A percentile compares a stretch with the other conserved stretches of the same genome.
These are phyloP conservation scores for Sinocyclocheilus maitianheensis DNA, from an alignment of 2,113 vertebrate species.

Conservation along the genomic window DNA sequence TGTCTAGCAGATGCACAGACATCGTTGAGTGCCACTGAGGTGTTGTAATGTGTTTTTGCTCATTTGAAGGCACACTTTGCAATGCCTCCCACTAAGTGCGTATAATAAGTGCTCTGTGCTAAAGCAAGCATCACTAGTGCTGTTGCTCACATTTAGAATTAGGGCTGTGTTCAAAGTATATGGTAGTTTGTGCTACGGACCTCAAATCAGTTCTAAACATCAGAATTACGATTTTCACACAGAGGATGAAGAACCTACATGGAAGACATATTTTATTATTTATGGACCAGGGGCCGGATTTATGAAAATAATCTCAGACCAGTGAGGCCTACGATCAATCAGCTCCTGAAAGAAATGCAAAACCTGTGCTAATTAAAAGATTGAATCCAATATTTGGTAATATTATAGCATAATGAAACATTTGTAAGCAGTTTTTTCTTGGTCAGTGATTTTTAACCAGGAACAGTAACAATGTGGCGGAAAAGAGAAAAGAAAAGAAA, in stretches of 20 bases:
- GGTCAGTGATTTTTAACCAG: no score
- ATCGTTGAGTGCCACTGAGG: not conserved
- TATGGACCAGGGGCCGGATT: not conserved
- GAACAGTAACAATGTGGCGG: not conserved
- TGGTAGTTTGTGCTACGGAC: not conserved
- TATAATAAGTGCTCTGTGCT: not conserved
- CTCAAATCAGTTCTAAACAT: not conserved
- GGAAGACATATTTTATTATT: not conserved
- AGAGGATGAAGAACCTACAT: not conserved
- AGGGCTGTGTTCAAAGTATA: not conserved
- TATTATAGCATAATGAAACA: not conserved
- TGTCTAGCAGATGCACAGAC: constrained; percentile 26
- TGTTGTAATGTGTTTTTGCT: constrained; percentile 13
- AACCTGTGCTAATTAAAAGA: no score
- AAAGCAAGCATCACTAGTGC: not conserved
- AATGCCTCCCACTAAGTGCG: not conserved
- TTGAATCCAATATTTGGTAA: not conserved
- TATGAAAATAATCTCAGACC: not conserved
- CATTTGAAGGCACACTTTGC: not conserved
- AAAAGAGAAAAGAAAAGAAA: no score
- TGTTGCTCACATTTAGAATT: not conserved
- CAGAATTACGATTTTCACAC: not conserved
- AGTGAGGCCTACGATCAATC: no score
- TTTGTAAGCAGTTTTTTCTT: not conserved
- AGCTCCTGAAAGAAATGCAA: no score